These are phyloP conservation scores for Grammomys surdaster DNA, from an alignment of 2,113 vertebrate species.

Conservation along the genomic window DNA sequence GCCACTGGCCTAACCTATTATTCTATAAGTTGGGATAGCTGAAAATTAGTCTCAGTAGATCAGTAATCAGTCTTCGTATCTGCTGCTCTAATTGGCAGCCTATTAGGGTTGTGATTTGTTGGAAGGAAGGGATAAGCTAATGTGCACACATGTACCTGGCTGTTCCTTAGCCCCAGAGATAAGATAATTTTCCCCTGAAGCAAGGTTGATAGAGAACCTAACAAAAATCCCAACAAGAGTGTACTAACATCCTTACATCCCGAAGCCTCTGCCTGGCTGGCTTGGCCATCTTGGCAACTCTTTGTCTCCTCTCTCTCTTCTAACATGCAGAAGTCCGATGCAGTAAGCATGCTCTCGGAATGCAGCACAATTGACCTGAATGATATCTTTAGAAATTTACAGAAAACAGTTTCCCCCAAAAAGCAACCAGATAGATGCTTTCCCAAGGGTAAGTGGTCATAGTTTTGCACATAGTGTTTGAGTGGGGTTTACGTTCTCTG, in stretches of 20 bases:
- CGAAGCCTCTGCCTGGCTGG: neutral
- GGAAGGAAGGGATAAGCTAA: neutral
- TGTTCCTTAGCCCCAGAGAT: neutral
- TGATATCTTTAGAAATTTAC: conserved; percentile 81
- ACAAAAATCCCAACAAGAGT: neutral
- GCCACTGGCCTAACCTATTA: neutral
- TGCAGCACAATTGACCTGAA: conserved; percentile 93
- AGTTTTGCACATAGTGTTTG: conserved; percentile 15
- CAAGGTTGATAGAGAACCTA: neutral
- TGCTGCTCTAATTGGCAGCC: neutral
- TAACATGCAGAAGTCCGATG: conserved; percentile 85
- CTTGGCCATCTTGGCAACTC: neutral
- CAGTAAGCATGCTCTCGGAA: conserved; percentile 88
- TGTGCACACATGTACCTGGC: neutral
- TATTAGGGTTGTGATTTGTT: neutral
- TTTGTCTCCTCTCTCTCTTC: conserved; percentile 8
- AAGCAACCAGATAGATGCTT: conserved; percentile 93
- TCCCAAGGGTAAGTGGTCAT: conserved; percentile 87
- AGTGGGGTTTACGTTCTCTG: neutral
- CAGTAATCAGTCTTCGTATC: neutral
- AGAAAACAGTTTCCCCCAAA: conserved; percentile 81
- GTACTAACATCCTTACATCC: neutral
- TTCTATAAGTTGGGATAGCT: neutral
- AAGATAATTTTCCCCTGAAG: neutral
- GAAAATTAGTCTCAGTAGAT: neutral